These are phyloP conservation scores for Aurelia aurita DNA, from an alignment of 30 jellyfish, hydroid and myxozoan species.

Conservation along the genomic window DNA sequence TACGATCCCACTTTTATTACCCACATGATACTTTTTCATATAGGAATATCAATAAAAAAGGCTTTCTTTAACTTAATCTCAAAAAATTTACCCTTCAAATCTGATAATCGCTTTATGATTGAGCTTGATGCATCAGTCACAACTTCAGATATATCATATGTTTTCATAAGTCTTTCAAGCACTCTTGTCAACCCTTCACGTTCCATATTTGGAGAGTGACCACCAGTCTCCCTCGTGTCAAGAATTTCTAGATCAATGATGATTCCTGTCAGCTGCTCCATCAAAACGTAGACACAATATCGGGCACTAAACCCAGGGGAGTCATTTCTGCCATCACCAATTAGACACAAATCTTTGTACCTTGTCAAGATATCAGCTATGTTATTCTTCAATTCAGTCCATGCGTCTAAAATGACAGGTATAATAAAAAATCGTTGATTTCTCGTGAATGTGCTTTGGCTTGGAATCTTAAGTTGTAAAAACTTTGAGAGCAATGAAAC, in stretches of 20 bases:
- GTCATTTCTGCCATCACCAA: conserved; percentile 65
- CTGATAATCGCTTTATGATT: not conserved
- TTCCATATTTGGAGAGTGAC: conserved; percentile 19
- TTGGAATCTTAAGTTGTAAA: no score
- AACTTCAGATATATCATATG: not conserved
- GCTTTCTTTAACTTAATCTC: no score
- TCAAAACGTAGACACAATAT: conserved; percentile 29
- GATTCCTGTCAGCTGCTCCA: conserved; percentile 26
- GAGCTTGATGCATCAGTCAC: conserved; percentile 26
- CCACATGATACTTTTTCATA: no score
- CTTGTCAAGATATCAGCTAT: not conserved
- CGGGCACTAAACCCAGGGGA: conserved; percentile 47
- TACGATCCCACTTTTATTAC: no score
- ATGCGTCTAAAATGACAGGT: conserved; percentile 16
- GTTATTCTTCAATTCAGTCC: conserved; percentile 21
- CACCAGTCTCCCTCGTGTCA: conserved; percentile 50
- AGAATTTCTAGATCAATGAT: conserved; percentile 21
- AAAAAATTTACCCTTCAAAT: conserved; percentile 7
- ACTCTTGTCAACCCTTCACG: conserved; percentile 11
- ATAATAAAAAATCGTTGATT: conserved; percentile 7
- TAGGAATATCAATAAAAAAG: no score
- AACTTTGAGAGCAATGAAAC: no score
- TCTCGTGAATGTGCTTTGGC: conserved; percentile 11
- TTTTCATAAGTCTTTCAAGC: not conserved
- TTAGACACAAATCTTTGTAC: conserved; percentile 14